Percentiles rank a stretch among this genome's conserved stretches.
Evolutionary conservation across 2,113 vertebrate species (phyloP).

Genomic region (Agapornis roseicollis): DNA sequence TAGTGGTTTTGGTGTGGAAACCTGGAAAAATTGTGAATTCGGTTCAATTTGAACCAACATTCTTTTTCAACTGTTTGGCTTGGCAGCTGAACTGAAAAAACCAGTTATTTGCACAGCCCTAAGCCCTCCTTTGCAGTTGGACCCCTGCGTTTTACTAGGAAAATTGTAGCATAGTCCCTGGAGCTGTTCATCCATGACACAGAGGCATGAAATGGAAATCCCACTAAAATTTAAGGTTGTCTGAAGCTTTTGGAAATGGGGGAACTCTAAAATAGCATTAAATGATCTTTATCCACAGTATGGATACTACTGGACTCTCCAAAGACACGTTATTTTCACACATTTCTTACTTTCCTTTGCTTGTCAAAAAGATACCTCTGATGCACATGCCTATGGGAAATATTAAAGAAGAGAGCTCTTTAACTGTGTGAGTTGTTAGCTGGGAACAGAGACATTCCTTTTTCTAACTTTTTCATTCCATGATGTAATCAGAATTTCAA

Average conservation of each 20-base stretch:
- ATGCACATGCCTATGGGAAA: background rate
- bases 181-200: background rate
- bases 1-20: conserved; percentile 45
- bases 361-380: background rate
- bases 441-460: conserved; percentile 29
- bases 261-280: background rate
- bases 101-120: background rate
- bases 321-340: background rate
- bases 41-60: conserved; percentile 22
- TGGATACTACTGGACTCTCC: background rate
- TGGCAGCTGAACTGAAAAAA: conserved; percentile 51
- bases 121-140: conserved; percentile 8
- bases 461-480: conserved; percentile 19
- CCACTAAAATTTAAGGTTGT: background rate
- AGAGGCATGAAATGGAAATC: background rate
- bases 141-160: conserved; percentile 1
- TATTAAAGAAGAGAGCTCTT: background rate
- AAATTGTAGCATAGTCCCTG: conserved; percentile 4
- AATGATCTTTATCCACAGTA: background rate
- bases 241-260: background rate
- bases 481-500: conserved; percentile 69
- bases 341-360: background rate
- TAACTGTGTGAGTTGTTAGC: conserved; percentile 8
- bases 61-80: conserved; percentile 35
- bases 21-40: conserved; percentile 34